Evolutionary conservation across 1,140 invertebrate species (phyloP).

Genomic region (Bombus vancouverensis): DNA sequence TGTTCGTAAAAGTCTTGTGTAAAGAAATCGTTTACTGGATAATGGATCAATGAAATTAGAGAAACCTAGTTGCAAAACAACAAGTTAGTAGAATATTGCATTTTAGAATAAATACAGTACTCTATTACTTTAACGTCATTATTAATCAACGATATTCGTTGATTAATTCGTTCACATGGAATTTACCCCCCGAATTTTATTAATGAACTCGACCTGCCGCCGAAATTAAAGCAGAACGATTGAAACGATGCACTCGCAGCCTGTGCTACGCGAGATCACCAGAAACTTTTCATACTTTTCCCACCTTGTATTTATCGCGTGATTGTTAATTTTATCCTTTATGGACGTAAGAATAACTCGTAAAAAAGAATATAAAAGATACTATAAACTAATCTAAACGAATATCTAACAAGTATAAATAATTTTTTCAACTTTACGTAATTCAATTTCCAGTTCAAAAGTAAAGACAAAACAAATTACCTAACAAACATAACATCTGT

Average conservation of each 20-base stretch:
- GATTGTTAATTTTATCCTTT: background rate
- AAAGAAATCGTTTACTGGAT: too few species aligned
- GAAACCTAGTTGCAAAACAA: background rate
- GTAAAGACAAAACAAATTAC: background rate
- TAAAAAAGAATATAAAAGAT: background rate
- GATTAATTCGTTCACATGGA: background rate
- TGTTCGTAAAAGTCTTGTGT: background rate
- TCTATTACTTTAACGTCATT: background rate
- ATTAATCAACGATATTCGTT: conserved; percentile 15
- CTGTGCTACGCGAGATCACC: background rate
- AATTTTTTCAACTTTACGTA: background rate
- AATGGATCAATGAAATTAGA: background rate
- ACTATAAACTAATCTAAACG: too few species aligned
- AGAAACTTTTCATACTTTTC: background rate
- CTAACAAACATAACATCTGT: too few species aligned
- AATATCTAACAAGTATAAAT: background rate
- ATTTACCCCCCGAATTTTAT: background rate
- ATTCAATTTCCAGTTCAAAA: background rate
- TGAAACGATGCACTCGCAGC: background rate
- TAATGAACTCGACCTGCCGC: background rate
- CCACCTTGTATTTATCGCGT: too few species aligned
- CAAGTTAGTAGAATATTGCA: background rate
- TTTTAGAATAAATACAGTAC: background rate
- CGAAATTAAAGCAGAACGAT: conserved; percentile 30
- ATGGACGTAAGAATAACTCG: background rate